A percentile compares a stretch with the other conserved stretches of the same genome.
phyloP scores from a whole-genome alignment of 2,113 vertebrate species.

The Collichthys lucidus region DNA sequence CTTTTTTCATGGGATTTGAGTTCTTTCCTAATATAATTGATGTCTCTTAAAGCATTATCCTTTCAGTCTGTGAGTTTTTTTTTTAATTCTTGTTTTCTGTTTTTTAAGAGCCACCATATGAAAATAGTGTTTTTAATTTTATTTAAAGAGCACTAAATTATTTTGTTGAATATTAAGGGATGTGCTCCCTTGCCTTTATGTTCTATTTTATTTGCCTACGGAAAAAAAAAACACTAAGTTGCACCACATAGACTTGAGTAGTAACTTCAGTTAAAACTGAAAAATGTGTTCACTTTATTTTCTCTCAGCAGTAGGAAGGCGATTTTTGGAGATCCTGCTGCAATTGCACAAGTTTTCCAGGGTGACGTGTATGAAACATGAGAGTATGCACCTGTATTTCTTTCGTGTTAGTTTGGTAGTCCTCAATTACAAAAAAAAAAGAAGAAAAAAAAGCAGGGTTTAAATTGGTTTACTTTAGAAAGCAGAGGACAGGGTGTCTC shows the following conservation, averaged over 20 bases:
- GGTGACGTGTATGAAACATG: conserved; percentile 73
- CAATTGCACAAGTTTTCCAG: conserved; percentile 80
- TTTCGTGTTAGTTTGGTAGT: conserved; percentile 72
- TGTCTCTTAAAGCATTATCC: conserved; percentile 76
- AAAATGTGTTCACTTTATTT: conserved; percentile 79
- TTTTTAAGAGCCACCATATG: conserved; percentile 74
- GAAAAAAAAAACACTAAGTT: conserved; percentile 71
- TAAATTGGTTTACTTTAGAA: conserved; percentile 63
- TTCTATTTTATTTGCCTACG: conserved; percentile 73
- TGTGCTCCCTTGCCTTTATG: conserved; percentile 74
- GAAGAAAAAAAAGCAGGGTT: conserved; percentile 47
- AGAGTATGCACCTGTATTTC: conserved; percentile 72
- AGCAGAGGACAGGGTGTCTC: conserved; percentile 18
- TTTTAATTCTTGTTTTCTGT: conserved; percentile 16
- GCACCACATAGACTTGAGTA: conserved; percentile 74
- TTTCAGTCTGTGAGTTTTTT: conserved; percentile 68
- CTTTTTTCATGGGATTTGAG: conserved; percentile 76
- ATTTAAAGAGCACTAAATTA: conserved; percentile 84
- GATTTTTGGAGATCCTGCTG: conserved; percentile 61
- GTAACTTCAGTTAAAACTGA: conserved; percentile 75
- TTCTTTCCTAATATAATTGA: conserved; percentile 79
- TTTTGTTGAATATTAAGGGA: conserved; percentile 78
- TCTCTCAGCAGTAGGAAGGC: conserved; percentile 71
- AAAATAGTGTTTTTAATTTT: conserved; percentile 82
- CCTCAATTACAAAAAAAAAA: conserved; percentile 51